Evolutionary conservation across 2,113 vertebrate species (phyloP), one percentile per base, ranked within the genome.

Genomic region (Corythoichthys intestinalis): DNA sequence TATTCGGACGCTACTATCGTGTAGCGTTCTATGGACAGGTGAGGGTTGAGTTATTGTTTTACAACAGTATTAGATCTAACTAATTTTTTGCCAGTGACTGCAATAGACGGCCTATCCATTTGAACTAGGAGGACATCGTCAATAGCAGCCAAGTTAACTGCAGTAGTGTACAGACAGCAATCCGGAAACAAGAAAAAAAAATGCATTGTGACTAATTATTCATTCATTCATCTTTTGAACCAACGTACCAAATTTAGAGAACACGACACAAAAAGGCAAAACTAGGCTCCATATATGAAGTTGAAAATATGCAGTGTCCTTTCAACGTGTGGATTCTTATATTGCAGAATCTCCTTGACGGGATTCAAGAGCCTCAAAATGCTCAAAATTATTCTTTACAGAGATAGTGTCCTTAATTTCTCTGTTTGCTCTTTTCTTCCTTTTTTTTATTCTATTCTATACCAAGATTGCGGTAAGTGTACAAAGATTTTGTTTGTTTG

Each of bases 1-100:
- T 99, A 34, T 98, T 99, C 1, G 97, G 97, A 1, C 93, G 96
- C 10, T 99, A 98, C 49, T 99, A 98, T 70, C 94, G 97, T 0
- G 97, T 99, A 52, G 97, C 97, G 0, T 99, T 99, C 83, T 99
- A 98, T 1, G 97, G 97, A 69, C 96, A 97, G 94, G 97, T 98
- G 71, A 92, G 94, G 62, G 17, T 1, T 44, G 20, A 28, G 20
- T 28, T 28, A 28, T 28, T 28, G 20, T 28, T 28, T 28, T 28
- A 28, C 20, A 28, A 28, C 20, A 28, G 20, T 28, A 28, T 28
- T 28, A 28, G 20, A 28, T 28, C 20, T 28, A 28, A 28, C 20
- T 28, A 28, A 28, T 28, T 28, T 28, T 28, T 28, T 28, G 20
- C 20, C 20, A 28, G 20, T 28, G 20, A 28, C 20, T 28, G 20